Percentiles rank a stretch among this genome's conserved stretches.
Evolutionary conservation across 1,140 invertebrate genomes (phyloP).

Genomic region (Pachypsylla venusta): DNA sequence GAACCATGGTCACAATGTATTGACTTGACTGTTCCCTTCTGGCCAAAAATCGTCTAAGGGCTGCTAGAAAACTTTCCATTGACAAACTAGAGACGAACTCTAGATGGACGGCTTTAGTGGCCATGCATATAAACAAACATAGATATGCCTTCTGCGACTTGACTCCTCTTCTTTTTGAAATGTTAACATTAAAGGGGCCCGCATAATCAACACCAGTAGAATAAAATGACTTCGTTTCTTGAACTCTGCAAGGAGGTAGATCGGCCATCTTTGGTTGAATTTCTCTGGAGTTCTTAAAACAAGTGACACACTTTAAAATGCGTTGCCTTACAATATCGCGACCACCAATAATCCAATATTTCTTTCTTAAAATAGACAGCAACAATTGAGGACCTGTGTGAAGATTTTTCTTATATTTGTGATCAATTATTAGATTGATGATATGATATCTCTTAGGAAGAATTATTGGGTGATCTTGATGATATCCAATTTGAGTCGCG

Average conservation of each 20-base stretch:
- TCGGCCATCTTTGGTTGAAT: background rate
- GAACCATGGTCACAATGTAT: slow-evolving; percentile 19
- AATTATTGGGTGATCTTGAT: slow-evolving; percentile 32
- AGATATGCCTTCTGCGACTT: slow-evolving; percentile 12
- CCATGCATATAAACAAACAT: slow-evolving; percentile 25
- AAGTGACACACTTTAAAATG: slow-evolving; percentile 10
- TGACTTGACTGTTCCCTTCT: slow-evolving; percentile 16
- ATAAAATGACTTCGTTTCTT: background rate
- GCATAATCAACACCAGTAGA: slow-evolving; percentile 11
- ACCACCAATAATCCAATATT: slow-evolving; percentile 8
- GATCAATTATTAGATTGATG: slow-evolving; percentile 21
- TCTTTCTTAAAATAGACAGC: background rate
- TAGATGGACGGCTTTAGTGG: slow-evolving; percentile 26
- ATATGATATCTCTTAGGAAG: slow-evolving; percentile 23
- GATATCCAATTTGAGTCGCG: slow-evolving; percentile 22
- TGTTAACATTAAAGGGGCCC: background rate
- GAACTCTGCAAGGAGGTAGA: background rate
- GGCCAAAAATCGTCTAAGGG: slow-evolving; percentile 24
- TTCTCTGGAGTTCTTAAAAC: background rate
- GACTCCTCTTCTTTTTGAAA: background rate
- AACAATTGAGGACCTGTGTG: slow-evolving; percentile 18
- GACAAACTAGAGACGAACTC: slow-evolving; percentile 25
- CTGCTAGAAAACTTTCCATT: slow-evolving; percentile 23
- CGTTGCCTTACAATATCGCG: background rate
- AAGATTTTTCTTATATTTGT: slow-evolving; percentile 20